phyloP scores from a whole-genome alignment of 2,888 invertebrate species.

The Heliconius ismenius region DNA sequence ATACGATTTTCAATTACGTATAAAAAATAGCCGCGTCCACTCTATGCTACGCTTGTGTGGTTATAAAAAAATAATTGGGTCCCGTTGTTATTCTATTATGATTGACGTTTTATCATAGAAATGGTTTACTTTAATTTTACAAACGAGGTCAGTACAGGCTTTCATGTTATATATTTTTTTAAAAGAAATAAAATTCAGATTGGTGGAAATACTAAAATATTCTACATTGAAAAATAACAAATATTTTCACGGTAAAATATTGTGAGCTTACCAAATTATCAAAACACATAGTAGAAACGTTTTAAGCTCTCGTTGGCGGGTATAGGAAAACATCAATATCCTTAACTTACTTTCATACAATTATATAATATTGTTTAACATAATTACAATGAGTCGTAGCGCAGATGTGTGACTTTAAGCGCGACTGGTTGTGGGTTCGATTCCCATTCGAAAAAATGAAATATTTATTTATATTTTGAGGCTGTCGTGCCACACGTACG shows the following conservation, averaged over 20 bases:
- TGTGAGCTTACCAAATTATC: neutral
- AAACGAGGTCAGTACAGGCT: slow-evolving; percentile 9
- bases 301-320: slow-evolving; percentile 1
- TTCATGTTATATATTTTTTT: neutral
- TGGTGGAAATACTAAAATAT: neutral
- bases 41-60: slow-evolving; percentile 13
- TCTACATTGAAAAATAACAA: neutral
- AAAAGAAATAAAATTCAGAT: neutral
- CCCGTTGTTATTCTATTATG: slow-evolving; percentile 16
- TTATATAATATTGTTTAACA: slow-evolving; percentile 34
- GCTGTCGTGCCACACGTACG: no score
- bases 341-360: slow-evolving; percentile 25
- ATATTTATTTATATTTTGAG: no score
- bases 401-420: no score
- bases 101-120: slow-evolving; percentile 20
- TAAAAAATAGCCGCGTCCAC: slow-evolving; percentile 20
- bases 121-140: neutral
- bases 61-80: slow-evolving; percentile 17
- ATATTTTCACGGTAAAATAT: neutral
- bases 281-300: slow-evolving; percentile 8
- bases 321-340: slow-evolving; percentile 18
- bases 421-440: no score
- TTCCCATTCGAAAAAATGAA: no score
- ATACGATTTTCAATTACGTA: slow-evolving; percentile 12
- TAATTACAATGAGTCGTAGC: slow-evolving; percentile 32